phyloP scores from a whole-genome alignment of 2,888 invertebrate genomes.

The Clepsis dumicolana region DNA sequence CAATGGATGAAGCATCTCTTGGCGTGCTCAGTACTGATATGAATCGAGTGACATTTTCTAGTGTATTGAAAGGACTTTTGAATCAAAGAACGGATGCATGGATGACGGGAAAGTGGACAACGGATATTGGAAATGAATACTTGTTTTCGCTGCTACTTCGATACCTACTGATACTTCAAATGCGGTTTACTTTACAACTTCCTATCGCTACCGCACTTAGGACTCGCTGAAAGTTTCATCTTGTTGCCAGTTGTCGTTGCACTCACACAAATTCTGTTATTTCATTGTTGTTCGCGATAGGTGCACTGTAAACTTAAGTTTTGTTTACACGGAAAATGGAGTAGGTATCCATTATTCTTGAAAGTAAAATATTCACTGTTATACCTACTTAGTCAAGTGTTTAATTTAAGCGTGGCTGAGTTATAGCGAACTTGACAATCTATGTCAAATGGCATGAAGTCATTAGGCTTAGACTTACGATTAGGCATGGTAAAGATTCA shows the following conservation, averaged over 20 bases:
- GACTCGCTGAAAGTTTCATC: conserved; percentile 8
- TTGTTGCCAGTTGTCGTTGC: conserved; percentile 21
- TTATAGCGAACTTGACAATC: no score
- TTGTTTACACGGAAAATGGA: background rate
- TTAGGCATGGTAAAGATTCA: no score
- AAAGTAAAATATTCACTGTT: background rate
- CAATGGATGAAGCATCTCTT: conserved; percentile 18
- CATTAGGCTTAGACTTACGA: no score
- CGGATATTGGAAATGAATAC: background rate
- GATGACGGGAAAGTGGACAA: conserved; percentile 15
- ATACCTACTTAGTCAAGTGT: no score
- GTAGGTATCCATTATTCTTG: background rate
- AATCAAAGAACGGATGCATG: conserved; percentile 22
- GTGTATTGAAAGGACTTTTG: conserved; percentile 31
- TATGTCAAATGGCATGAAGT: no score
- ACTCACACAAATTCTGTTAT: conserved; percentile 19
- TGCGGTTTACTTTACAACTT: background rate
- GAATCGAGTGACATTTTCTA: conserved; percentile 20
- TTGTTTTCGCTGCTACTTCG: background rate
- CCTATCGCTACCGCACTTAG: conserved; percentile 16
- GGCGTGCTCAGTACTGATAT: conserved; percentile 8
- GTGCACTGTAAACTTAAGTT: background rate
- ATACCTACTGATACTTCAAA: background rate
- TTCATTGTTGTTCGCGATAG: conserved; percentile 11
- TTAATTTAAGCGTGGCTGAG: no score